Percentiles rank a stretch among this genome's conserved stretches.
phyloP scores from a whole-genome alignment of 2,797 vertebrate genomes.

The Sylvilagus floridanus region DNA sequence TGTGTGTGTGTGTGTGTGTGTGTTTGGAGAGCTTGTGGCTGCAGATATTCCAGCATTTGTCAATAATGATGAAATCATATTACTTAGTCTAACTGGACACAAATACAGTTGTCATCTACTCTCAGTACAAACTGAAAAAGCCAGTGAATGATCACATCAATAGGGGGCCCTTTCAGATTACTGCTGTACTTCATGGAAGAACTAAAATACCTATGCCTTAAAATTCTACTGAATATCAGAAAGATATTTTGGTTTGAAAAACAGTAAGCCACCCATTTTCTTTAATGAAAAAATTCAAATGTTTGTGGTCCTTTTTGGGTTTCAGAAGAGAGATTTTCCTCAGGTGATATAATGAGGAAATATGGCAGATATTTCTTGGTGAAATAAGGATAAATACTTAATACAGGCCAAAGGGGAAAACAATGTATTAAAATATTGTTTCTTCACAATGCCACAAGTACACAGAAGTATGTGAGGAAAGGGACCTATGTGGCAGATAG shows the following conservation, averaged over 20 bases:
- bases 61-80: constrained; percentile 13
- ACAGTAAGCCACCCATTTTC: neutral
- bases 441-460: neutral
- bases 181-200: neutral
- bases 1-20: neutral
- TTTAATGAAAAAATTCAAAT: neutral
- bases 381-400: constrained; percentile 27
- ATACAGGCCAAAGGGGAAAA: neutral
- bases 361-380: neutral
- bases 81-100: neutral
- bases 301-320: neutral
- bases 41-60: constrained; percentile 27
- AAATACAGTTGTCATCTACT: neutral
- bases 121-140: neutral
- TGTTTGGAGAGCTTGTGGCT: neutral
- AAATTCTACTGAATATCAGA: neutral
- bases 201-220: neutral
- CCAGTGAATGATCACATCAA: neutral
- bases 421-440: neutral
- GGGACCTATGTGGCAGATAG: neutral
- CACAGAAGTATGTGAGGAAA: neutral
- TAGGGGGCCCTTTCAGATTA: neutral
- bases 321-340: constrained; percentile 25
- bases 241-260: constrained; percentile 23
- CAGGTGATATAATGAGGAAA: constrained; percentile 11